Conservation (phyloP, 2,113 vertebrate genomes). For the Procapra przewalskii region DNA sequence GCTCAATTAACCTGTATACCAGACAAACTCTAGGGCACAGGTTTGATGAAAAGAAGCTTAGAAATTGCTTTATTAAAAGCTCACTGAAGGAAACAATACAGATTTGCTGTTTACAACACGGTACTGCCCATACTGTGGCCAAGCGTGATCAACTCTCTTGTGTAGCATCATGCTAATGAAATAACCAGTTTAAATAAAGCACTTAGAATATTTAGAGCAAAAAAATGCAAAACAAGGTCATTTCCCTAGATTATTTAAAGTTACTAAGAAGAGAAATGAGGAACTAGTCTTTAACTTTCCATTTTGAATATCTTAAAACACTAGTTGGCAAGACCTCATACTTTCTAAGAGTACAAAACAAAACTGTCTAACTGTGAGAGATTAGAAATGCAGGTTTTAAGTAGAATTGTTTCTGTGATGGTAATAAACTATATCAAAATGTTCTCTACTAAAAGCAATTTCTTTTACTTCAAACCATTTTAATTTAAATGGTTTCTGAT, state of each 20-base stretch:
- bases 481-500: constrained; percentile 13
- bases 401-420: constrained; percentile 44
- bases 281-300: constrained; percentile 54
- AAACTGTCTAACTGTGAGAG: constrained; percentile 51
- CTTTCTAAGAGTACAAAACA: constrained; percentile 67
- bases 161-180: not conserved
- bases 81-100: not conserved
- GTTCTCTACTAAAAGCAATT: constrained; percentile 34
- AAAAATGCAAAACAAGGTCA: constrained; percentile 46
- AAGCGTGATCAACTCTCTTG: not conserved
- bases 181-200: constrained; percentile 37
- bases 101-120: not conserved
- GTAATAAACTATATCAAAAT: constrained; percentile 36
- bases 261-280: constrained; percentile 55
- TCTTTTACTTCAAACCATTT: constrained; percentile 15
- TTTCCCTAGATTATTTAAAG: constrained; percentile 49
- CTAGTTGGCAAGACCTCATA: constrained; percentile 46
- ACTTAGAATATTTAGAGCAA: constrained; percentile 40
- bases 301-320: constrained; percentile 52
- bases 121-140: not conserved
- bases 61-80: not conserved
- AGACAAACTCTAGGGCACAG: not conserved
- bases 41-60: not conserved
- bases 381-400: constrained; percentile 42
- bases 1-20: not conserved